Evolutionary conservation across 2,888 invertebrate genomes (phyloP), one percentile per base, ranked within the genome.

Genomic region (Heliothis peltigera): DNA sequence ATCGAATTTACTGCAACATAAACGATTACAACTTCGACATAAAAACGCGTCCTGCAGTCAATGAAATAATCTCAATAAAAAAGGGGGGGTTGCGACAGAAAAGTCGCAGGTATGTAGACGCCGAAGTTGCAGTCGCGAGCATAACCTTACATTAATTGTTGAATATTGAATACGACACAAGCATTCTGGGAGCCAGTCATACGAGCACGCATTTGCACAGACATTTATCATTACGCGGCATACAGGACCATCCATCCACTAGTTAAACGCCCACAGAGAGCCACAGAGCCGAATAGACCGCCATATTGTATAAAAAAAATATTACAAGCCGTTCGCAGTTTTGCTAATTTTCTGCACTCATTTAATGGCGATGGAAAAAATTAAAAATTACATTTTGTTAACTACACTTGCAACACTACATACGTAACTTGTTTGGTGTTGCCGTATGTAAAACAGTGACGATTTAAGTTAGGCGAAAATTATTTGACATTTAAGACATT

Each of bases 161-260:
- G 86, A 82, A 87, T 89, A 89, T 84, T 84, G 85, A 86, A 86
- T 87, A 87, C 85, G 79, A 87, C 84, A 88, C 89, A 87, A 88
- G 85, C 89, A 87, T 84, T 87, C 89, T 59, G 65, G 66, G 64
- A 48, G 58, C 65, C 76, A 77, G 53, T 60, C 80, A 83, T 77
- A 80, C 80, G 68, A 61, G 76, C 81, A 83, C 77, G 61, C 77
- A 83, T 81, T 74, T 77, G 68, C 82, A 74, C 80, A 81, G 15
- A 80, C 81, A 80, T 75, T 39, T 68, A 76, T 68, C 58, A 65
- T 64, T 58, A 76, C 65, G 70, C 64, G 67, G 72, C 73, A 76
- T 75, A 73, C 70, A 65, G 63, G 58, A 70, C 63, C 79, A 82
- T 81, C 57, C 79, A 64, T 83, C 77, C 85, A 77, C 81, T 81